Evolutionary conservation across 2,888 invertebrate species (phyloP).

Genomic region (Thysanoteuthis rhombus): DNA sequence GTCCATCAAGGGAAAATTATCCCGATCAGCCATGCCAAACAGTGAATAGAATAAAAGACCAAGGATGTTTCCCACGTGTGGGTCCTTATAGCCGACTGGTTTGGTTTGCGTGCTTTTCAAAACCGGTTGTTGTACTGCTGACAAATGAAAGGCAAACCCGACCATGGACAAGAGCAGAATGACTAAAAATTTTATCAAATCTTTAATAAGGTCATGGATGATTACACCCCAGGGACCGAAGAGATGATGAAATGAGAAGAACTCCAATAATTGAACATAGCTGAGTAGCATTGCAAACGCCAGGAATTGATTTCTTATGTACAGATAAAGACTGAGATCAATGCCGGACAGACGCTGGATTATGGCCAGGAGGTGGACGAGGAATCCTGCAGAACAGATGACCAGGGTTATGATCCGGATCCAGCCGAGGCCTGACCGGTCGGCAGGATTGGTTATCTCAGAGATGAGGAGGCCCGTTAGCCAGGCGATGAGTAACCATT

Average conservation of each 20-base stretch:
- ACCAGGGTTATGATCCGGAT: slow-evolving; percentile 77
- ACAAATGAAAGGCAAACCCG: slow-evolving; percentile 90
- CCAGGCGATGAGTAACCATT: slow-evolving; percentile 94
- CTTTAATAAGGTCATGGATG: slow-evolving; percentile 80
- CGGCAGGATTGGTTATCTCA: slow-evolving; percentile 96
- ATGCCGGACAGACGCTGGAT: slow-evolving; percentile 51
- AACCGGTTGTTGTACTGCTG: slow-evolving; percentile 91
- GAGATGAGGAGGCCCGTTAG: slow-evolving; percentile 92
- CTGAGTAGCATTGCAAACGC: slow-evolving; percentile 93
- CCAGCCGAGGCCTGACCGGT: slow-evolving; percentile 95
- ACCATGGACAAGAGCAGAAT: slow-evolving; percentile 97
- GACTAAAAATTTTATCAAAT: slow-evolving; percentile 94
- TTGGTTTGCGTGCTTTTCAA: slow-evolving; percentile 44
- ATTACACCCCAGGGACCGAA: slow-evolving; percentile 99
- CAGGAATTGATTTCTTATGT: slow-evolving; percentile 95
- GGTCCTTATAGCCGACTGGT: slow-evolving; percentile 49
- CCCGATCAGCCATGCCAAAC: slow-evolving; percentile 86
- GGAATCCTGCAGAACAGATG: slow-evolving; percentile 73
- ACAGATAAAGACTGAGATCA: slow-evolving; percentile 79
- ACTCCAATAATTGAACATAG: slow-evolving; percentile 94
- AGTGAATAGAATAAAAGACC: slow-evolving; percentile 98
- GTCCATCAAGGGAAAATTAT: slow-evolving; percentile 71
- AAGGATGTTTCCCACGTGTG: slow-evolving; percentile 78
- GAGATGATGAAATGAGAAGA: slow-evolving; percentile 97
- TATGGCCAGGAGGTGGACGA: slow-evolving; percentile 81